These are phyloP conservation scores for Pantherophis alleghaniensis DNA, from an alignment of 2,797 vertebrate species.

Conservation along the genomic window DNA sequence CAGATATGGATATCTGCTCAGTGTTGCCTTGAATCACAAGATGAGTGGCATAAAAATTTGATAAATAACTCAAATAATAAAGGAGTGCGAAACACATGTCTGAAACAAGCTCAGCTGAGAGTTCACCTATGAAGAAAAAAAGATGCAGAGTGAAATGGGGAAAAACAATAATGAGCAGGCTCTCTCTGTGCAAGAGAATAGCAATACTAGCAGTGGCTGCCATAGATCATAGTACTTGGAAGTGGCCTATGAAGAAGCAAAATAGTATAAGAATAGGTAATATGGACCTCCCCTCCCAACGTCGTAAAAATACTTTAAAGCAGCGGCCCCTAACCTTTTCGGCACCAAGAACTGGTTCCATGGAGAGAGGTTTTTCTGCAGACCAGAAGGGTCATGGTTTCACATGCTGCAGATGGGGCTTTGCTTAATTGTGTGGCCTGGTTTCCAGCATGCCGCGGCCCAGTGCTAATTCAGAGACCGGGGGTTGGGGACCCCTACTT, in stretches of 20 bases:
- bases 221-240: neutral
- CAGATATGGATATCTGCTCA: neutral
- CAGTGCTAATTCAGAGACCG: neutral
- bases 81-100: neutral
- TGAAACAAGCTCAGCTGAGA: neutral
- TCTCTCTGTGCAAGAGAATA: neutral
- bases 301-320: neutral
- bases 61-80: neutral
- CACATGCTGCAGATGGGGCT: neutral
- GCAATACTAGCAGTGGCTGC: neutral
- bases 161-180: neutral
- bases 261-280: neutral
- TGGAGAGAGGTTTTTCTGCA: neutral
- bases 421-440: fast-evolving
- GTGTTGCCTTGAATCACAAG: neutral
- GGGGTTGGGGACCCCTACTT: neutral
- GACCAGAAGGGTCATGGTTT: neutral
- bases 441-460: neutral
- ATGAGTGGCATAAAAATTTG: neutral
- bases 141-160: neutral
- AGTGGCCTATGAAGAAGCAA: neutral
- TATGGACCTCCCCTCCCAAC: neutral
- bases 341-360: neutral
- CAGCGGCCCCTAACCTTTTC: neutral
- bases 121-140: neutral